phyloP scores from a whole-genome alignment of 92 coral and sea anemone species.

The Desmophyllum pertusum region DNA sequence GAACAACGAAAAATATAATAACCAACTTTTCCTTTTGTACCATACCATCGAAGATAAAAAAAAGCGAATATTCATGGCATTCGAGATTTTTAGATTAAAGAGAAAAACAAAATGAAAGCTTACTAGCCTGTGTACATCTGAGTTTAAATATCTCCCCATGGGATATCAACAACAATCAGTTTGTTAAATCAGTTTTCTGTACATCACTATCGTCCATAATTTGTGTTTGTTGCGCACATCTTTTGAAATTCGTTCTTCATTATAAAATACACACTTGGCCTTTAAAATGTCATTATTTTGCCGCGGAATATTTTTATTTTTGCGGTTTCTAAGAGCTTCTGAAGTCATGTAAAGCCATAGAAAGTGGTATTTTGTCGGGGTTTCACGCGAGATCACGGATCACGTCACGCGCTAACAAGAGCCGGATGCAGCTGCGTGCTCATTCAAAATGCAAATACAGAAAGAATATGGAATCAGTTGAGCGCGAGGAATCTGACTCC shows the following conservation, averaged over 20 bases:
- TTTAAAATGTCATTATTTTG: neutral
- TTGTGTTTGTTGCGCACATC: neutral
- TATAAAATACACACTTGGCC: neutral
- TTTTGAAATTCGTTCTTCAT: neutral
- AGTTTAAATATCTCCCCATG: neutral
- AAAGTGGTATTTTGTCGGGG: neutral
- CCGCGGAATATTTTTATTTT: neutral
- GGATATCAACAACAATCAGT: too few relatives aligned
- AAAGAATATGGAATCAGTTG: slow-evolving; percentile 49
- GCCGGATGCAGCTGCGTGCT: slow-evolving; percentile 56
- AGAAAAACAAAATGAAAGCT: too few relatives aligned
- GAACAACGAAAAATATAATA: neutral
- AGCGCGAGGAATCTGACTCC: slow-evolving; percentile 70
- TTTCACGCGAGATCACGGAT: slow-evolving; percentile 15
- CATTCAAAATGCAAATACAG: slow-evolving; percentile 26
- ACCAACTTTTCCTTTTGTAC: neutral
- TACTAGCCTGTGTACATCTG: too few relatives aligned
- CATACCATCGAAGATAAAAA: neutral
- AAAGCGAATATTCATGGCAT: neutral
- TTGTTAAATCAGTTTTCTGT: too few relatives aligned
- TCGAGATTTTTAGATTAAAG: neutral
- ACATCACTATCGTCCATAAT: too few relatives aligned
- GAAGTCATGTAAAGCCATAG: too few relatives aligned
- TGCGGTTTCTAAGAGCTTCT: neutral
- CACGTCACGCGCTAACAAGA: slow-evolving; percentile 50